Conservation (phyloP, 2,888 invertebrate genomes). For the Parnassius smintheus region DNA sequence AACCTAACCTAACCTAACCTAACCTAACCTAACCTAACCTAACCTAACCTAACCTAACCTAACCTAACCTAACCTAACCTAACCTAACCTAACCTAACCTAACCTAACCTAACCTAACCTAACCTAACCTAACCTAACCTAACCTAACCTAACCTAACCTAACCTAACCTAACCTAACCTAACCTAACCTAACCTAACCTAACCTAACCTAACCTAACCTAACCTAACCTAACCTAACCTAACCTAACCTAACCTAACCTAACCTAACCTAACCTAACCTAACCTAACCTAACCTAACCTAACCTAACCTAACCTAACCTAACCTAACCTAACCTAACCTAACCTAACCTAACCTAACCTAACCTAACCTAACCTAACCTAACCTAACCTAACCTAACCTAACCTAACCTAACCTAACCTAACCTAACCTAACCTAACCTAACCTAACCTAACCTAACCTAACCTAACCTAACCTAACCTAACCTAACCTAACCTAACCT, state of each 20-base stretch:
- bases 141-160: too few relatives aligned
- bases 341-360: constrained; percentile 27
- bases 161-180: too few relatives aligned
- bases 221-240: constrained; percentile 26
- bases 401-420: constrained; percentile 30
- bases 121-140: too few relatives aligned
- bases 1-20: too few relatives aligned
- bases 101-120: too few relatives aligned
- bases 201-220: constrained; percentile 27
- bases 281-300: constrained; percentile 29
- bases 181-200: constrained; percentile 26
- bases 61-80: too few relatives aligned
- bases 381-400: constrained; percentile 29
- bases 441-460: constrained; percentile 16
- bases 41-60: too few relatives aligned
- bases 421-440: constrained; percentile 31
- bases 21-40: too few relatives aligned
- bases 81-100: constrained; percentile 21
- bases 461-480: constrained; percentile 27
- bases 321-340: constrained; percentile 27
- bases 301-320: constrained; percentile 27
- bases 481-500: constrained; percentile 28
- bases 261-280: constrained; percentile 30
- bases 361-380: constrained; percentile 29
- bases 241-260: constrained; percentile 25